A percentile compares a stretch with the other conserved stretches of the same genome.
Conservation (phyloP, 2,113 vertebrate genomes). For the Odobenus rosmarus region DNA sequence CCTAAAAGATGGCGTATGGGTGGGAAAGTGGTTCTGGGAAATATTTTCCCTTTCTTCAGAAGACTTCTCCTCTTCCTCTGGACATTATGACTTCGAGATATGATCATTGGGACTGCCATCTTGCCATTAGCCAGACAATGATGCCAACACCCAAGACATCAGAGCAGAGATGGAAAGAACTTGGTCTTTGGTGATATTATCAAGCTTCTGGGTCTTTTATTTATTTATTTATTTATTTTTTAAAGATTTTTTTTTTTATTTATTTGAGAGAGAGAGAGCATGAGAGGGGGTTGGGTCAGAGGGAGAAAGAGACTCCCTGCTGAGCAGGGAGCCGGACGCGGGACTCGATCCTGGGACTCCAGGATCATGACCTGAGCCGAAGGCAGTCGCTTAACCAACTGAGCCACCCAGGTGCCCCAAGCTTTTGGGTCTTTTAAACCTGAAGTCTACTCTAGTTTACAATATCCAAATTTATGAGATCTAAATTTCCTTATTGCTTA, state of each 20-base stretch:
- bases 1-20: not conserved
- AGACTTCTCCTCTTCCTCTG: not conserved
- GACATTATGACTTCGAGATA: not conserved
- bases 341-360: too few species aligned
- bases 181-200: not conserved
- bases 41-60: not conserved
- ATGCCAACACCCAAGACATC: not conserved
- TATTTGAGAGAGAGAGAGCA: too few species aligned
- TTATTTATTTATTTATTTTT: too few species aligned
- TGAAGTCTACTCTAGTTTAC: not conserved
- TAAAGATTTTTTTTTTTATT: too few species aligned
- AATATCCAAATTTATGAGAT: not conserved
- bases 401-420: too few species aligned
- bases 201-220: conserved; percentile 8
- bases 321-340: too few species aligned
- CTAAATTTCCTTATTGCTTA: not conserved
- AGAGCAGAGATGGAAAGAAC: conserved; percentile 21
- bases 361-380: too few species aligned
- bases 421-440: not conserved
- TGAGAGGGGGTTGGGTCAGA: too few species aligned
- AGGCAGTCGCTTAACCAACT: too few species aligned
- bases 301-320: too few species aligned
- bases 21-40: not conserved
- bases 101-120: not conserved
- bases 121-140: not conserved